These are phyloP conservation scores for Ovis canadensis DNA, from an alignment of 2,113 vertebrate genomes.

Conservation along the genomic window DNA sequence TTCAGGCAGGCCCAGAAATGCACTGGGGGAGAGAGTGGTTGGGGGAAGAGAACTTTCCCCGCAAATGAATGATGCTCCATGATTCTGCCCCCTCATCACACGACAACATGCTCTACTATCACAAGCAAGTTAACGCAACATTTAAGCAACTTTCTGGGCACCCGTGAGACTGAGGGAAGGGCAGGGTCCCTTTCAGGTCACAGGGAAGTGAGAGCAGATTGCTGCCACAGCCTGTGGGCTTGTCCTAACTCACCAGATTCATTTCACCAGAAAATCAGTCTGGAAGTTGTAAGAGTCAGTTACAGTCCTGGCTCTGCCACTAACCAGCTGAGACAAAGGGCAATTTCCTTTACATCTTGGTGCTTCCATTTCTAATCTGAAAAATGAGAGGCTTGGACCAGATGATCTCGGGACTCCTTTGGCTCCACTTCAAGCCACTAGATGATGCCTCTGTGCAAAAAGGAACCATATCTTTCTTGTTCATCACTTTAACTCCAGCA, in stretches of 20 bases:
- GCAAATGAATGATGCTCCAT: neutral
- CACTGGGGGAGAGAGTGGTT: neutral
- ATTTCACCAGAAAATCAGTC: neutral
- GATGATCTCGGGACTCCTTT: neutral
- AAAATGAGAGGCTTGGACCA: neutral
- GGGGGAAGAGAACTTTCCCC: neutral
- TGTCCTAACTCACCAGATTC: neutral
- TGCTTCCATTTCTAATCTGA: neutral
- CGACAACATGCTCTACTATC: neutral
- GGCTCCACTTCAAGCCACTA: neutral
- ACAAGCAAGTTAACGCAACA: neutral
- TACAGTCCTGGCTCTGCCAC: neutral
- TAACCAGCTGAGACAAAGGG: neutral
- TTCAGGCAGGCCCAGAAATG: conserved; percentile 41
- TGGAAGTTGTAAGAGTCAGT: neutral
- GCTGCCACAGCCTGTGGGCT: neutral
- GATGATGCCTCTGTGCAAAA: neutral
- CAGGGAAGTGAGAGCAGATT: neutral
- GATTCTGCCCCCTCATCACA: neutral
- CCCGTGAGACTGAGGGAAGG: neutral
- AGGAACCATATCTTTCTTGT: neutral
- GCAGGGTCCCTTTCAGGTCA: neutral
- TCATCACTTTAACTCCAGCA: neutral
- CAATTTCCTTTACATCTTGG: neutral
- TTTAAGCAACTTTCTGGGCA: neutral